Percentiles rank a stretch among this genome's conserved stretches.
phyloP scores from a whole-genome alignment of 2,113 vertebrate species.

The Varanus salvator region DNA sequence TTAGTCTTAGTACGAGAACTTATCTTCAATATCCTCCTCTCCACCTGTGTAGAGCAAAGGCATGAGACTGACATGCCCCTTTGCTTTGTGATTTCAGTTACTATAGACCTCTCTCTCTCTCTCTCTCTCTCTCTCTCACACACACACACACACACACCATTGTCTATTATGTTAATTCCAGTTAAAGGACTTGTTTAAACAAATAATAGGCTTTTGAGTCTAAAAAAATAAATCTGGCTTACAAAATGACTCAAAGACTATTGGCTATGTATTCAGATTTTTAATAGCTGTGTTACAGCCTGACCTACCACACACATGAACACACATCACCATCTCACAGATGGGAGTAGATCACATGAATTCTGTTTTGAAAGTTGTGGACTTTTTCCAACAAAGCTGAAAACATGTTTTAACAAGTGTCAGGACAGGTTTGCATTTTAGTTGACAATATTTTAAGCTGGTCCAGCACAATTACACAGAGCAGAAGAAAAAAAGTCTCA shows the following conservation, averaged over 20 bases:
- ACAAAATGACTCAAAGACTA: neutral
- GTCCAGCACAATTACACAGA: neutral
- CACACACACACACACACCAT: neutral
- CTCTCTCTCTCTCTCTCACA: too few species aligned
- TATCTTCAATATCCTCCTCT: neutral
- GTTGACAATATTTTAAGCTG: neutral
- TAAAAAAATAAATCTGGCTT: conserved; percentile 29
- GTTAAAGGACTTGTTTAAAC: conserved; percentile 1
- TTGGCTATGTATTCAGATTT: conserved; percentile 23
- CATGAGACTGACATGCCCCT: conserved; percentile 26
- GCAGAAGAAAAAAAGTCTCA: neutral
- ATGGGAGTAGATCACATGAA: neutral
- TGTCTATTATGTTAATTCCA: neutral
- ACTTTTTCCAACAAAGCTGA: neutral
- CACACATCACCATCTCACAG: neutral
- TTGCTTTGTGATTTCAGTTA: neutral
- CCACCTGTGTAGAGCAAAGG: neutral
- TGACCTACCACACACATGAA: neutral
- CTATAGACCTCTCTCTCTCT: neutral
- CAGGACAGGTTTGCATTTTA: conserved; percentile 11
- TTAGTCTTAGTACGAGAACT: conserved; percentile 1
- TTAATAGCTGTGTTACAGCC: neutral
- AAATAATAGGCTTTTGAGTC: neutral
- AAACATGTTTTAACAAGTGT: conserved; percentile 18
- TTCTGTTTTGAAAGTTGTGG: neutral